These are phyloP conservation scores for Gnatocerus cornutus DNA, from an alignment of 2,888 invertebrate species.

Conservation along the genomic window DNA sequence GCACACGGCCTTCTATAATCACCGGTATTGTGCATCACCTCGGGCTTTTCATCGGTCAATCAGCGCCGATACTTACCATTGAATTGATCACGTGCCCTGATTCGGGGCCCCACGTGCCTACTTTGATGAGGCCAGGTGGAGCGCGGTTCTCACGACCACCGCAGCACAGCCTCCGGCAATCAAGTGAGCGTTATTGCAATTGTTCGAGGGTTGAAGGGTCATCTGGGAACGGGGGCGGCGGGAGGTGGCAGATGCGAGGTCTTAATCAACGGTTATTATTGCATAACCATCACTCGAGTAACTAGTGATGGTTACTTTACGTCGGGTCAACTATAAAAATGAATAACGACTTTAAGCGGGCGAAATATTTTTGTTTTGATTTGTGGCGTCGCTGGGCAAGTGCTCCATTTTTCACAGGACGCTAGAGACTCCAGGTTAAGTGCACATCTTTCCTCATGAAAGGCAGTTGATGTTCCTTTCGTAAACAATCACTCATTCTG, in stretches of 20 bases:
- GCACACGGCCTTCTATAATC: slow-evolving; percentile 65
- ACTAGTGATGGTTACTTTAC: no score
- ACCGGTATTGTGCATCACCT: slow-evolving; percentile 67
- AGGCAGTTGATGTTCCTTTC: slow-evolving; percentile 59
- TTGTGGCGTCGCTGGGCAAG: slow-evolving; percentile 57
- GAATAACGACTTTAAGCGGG: slow-evolving; percentile 34
- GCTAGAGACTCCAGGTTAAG: slow-evolving; percentile 59
- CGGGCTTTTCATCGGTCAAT: slow-evolving; percentile 68
- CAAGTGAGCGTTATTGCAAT: slow-evolving; percentile 62
- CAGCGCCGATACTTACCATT: slow-evolving; percentile 66
- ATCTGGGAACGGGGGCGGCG: slow-evolving; percentile 5
- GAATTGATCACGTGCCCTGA: slow-evolving; percentile 66
- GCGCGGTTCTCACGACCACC: slow-evolving; percentile 63
- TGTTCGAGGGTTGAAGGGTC: slow-evolving; percentile 48
- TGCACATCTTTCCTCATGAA: slow-evolving; percentile 60
- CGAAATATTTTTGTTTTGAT: slow-evolving; percentile 56
- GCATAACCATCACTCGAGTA: no score
- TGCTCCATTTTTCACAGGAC: slow-evolving; percentile 59
- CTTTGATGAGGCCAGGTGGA: slow-evolving; percentile 63
- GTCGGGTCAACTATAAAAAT: slow-evolving; percentile 33
- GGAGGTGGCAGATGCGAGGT: no score
- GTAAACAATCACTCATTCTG: slow-evolving; percentile 62
- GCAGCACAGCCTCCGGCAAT: slow-evolving; percentile 58
- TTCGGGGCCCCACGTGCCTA: slow-evolving; percentile 57
- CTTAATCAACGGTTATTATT: no score